Conservation (phyloP, 2,113 vertebrate species). For the Aptenodytes forsteri region DNA sequence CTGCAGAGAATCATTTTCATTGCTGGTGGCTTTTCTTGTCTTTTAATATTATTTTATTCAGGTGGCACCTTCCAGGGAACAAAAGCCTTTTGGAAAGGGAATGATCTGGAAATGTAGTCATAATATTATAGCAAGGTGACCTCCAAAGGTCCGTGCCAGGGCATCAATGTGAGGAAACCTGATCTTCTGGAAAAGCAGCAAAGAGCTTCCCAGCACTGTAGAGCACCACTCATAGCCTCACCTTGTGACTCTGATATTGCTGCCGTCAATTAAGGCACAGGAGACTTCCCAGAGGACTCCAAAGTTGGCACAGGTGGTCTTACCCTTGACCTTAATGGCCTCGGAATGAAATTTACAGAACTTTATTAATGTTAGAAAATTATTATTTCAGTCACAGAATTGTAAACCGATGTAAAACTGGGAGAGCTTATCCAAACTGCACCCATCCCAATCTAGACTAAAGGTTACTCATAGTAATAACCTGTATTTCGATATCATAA, state of each 20-base stretch:
- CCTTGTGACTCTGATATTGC: not conserved
- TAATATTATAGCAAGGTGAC: conserved; percentile 36
- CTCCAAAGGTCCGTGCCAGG: not conserved
- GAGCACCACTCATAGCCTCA: not conserved
- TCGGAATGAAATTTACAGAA: not conserved
- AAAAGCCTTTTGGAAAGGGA: conserved; percentile 35
- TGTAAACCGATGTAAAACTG: not conserved
- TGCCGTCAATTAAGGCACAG: not conserved
- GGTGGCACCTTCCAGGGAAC: conserved; percentile 15
- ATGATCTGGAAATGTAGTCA: conserved; percentile 47
- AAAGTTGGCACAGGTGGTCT: not conserved
- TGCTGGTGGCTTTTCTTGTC: conserved; percentile 47
- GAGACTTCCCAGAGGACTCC: not conserved
- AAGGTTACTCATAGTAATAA: not conserved
- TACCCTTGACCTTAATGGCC: not conserved
- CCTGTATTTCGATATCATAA: not conserved
- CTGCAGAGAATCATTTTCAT: conserved; percentile 37
- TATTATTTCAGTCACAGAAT: not conserved
- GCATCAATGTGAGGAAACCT: conserved; percentile 39
- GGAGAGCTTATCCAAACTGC: not conserved
- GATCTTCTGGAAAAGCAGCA: conserved; percentile 14
- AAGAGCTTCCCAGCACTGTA: not conserved
- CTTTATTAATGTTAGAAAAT: not conserved
- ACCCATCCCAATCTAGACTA: not conserved
- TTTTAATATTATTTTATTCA: conserved; percentile 44